phyloP scores from a whole-genome alignment of 2,113 vertebrate species.

The Brachypteracias leptosomus region DNA sequence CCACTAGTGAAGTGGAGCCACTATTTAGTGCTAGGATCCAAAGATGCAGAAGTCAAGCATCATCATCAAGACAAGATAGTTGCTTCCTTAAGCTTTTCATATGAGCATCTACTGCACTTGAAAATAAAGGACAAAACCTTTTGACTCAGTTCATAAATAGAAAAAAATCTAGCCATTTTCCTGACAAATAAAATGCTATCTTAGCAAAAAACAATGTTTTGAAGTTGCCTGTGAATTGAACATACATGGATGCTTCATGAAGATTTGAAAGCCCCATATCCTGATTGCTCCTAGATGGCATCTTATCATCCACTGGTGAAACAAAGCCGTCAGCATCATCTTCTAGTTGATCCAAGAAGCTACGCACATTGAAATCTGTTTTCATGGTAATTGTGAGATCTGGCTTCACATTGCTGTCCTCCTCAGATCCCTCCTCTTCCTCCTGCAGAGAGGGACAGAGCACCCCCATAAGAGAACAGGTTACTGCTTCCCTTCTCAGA shows the following conservation, averaged over 20 bases:
- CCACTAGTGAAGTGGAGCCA: not conserved
- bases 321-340: slow-evolving; percentile 91
- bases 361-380: slow-evolving; percentile 80
- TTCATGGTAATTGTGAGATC: slow-evolving; percentile 78
- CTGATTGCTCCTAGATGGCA: slow-evolving; percentile 79
- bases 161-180: not conserved
- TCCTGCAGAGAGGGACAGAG: slow-evolving; percentile 75
- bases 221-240: not conserved
- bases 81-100: not conserved
- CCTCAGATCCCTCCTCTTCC: slow-evolving; percentile 93
- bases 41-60: not conserved
- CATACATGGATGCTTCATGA: slow-evolving; percentile 93
- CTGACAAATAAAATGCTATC: not conserved
- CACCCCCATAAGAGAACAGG: not conserved
- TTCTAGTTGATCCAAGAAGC: slow-evolving; percentile 89
- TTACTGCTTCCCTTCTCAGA: not conserved
- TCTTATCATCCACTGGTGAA: slow-evolving; percentile 90
- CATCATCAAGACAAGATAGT: not conserved
- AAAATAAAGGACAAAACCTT: not conserved
- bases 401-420: slow-evolving; percentile 79
- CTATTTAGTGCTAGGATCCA: not conserved
- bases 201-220: not conserved
- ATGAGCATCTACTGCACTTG: not conserved
- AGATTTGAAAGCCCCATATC: slow-evolving; percentile 94
- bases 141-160: not conserved